These are phyloP conservation scores for Melolontha melolontha DNA, from an alignment of 2,888 invertebrate genomes.

Conservation along the genomic window DNA sequence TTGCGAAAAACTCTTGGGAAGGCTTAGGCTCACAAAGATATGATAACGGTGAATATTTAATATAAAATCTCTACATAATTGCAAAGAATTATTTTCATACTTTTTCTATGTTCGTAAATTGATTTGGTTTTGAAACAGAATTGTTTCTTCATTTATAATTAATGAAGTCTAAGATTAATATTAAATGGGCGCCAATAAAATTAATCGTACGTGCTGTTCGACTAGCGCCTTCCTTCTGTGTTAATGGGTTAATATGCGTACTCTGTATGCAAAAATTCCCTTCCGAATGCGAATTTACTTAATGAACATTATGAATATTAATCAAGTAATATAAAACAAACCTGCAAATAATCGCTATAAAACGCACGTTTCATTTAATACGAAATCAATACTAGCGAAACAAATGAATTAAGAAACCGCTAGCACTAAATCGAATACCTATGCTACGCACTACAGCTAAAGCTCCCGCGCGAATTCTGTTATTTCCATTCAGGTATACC, in stretches of 20 bases:
- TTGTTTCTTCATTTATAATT: too few relatives aligned
- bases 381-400: conserved; percentile 25
- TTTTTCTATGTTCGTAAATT: too few relatives aligned
- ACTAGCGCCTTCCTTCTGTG: too few relatives aligned
- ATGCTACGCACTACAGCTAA: conserved; percentile 11
- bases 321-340: conserved; percentile 14
- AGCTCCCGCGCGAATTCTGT: conserved; percentile 20
- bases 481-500: conserved; percentile 26
- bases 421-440: conserved; percentile 18
- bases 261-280: neutral
- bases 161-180: too few relatives aligned
- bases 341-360: conserved; percentile 13
- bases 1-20: too few relatives aligned
- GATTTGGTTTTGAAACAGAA: too few relatives aligned
- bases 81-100: too few relatives aligned
- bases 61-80: too few relatives aligned
- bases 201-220: too few relatives aligned
- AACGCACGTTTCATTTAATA: conserved; percentile 22
- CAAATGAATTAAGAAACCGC: conserved; percentile 7
- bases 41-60: too few relatives aligned
- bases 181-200: too few relatives aligned
- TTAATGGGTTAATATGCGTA: neutral
- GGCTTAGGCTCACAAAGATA: too few relatives aligned
- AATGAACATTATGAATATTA: conserved; percentile 18
- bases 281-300: conserved; percentile 21